Evolutionary conservation across 2,888 invertebrate genomes (phyloP), one percentile per base, ranked within the genome.

Genomic region (Thereva unica): DNA sequence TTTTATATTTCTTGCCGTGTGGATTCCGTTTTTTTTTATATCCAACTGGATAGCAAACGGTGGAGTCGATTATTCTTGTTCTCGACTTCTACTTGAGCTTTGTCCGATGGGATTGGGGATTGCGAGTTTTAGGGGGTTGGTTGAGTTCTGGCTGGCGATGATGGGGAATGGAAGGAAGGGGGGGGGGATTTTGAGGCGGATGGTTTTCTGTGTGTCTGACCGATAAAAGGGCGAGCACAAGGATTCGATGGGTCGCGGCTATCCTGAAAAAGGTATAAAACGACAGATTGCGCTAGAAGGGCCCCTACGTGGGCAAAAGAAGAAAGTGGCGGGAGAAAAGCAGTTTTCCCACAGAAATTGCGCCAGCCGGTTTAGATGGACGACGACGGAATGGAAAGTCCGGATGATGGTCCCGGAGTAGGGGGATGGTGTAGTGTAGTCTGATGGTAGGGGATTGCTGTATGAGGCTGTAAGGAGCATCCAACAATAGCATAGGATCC

Each of bases 161-260:
- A n/a, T n/a, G 23, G 23, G 23, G 23, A 23, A 23, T 23, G 23
- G n/a, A n/a, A n/a, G n/a, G n/a, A n/a, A n/a, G n/a, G n/a, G n/a
- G n/a, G n/a, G 23, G 23, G 23, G 23, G 23, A 23, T 23, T 23
- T 23, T 23, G 23, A 23, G 23, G 23, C 23, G 23, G 23, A 23
- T 23, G 54, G 50, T 63, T 49, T 10, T 49, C 50, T 37, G 63
- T n/a, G 52, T 54, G 55, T 45, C 37, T 55, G 55, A 53, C 59
- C 66, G 66, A 66, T 66, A 66, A 64, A 64, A 66, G 66, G 57
- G 66, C 66, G 66, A 59, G 66, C 59, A 66, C 56, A 59, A 53
- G 23, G 55, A 55, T 56, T 65, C 65, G 65, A 65, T 65, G 54
- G 65, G 54, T 65, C 65, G 65, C 49, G 45, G n/a, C 57, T 9